Percentiles rank a stretch among this genome's conserved stretches.
Evolutionary conservation across 2,797 vertebrate genomes (phyloP).

Genomic region (Enteromius treurensis): DNA sequence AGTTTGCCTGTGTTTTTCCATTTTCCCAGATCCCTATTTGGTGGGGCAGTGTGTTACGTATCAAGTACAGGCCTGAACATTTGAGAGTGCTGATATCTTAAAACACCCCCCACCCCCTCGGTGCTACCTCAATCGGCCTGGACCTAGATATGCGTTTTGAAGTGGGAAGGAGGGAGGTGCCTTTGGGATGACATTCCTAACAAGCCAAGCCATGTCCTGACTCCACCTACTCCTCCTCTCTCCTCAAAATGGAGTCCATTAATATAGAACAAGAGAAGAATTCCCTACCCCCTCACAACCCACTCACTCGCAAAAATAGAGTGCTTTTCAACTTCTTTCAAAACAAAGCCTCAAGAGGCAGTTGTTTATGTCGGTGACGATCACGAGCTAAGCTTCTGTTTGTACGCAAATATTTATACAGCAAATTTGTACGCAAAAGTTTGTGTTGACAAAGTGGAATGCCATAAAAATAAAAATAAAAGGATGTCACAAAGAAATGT

Average conservation of each 20-base stretch:
- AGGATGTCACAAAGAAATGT: background rate
- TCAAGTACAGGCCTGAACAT: slow-evolving; percentile 71
- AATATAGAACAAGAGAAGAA: slow-evolving; percentile 61
- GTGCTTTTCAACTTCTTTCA: slow-evolving; percentile 31
- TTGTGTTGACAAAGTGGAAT: background rate
- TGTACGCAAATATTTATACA: background rate
- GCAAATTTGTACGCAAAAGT: background rate
- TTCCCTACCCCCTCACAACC: slow-evolving; percentile 55
- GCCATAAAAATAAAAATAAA: background rate
- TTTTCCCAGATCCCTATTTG: slow-evolving; percentile 55
- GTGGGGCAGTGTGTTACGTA: slow-evolving; percentile 46
- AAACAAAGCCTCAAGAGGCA: slow-evolving; percentile 37
- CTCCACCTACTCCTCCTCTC: slow-evolving; percentile 52
- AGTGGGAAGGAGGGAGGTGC: slow-evolving; percentile 45
- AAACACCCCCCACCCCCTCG: slow-evolving; percentile 43
- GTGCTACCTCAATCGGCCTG: slow-evolving; percentile 47
- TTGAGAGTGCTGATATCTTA: slow-evolving; percentile 56
- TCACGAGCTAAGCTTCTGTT: slow-evolving; percentile 11
- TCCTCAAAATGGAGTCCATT: slow-evolving; percentile 61
- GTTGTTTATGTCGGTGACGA: slow-evolving; percentile 8
- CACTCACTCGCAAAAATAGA: slow-evolving; percentile 29
- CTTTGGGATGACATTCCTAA: slow-evolving; percentile 67
- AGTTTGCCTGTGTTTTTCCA: slow-evolving; percentile 29
- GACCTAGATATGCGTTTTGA: slow-evolving; percentile 47
- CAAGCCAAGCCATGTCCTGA: slow-evolving; percentile 71